Evolutionary conservation across 1,140 invertebrate species (phyloP).

Genomic region (Pogonomyrmex californicus): DNA sequence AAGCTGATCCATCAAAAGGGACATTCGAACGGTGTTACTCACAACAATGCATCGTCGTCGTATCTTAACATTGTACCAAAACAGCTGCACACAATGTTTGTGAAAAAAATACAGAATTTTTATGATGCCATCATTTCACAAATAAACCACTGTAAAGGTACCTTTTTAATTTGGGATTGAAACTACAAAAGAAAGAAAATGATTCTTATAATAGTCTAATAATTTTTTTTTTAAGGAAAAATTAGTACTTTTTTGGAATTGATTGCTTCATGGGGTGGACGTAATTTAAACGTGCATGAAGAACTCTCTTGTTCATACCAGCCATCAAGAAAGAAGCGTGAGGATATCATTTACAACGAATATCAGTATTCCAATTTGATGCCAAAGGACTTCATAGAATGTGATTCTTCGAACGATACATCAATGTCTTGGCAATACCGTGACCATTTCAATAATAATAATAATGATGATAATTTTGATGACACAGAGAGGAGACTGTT

Average conservation of each 20-base stretch:
- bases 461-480: conserved; percentile 49
- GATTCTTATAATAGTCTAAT: neutral
- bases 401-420: conserved; percentile 20
- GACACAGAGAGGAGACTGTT: conserved; percentile 62
- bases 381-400: conserved; percentile 76
- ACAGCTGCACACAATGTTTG: neutral
- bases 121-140: conserved; percentile 50
- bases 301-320: conserved; percentile 83
- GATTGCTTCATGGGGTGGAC: conserved; percentile 67
- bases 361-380: conserved; percentile 44
- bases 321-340: conserved; percentile 73
- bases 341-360: conserved; percentile 73
- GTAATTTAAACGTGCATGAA: conserved; percentile 73
- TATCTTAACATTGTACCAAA: neutral
- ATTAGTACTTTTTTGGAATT: conserved; percentile 56
- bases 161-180: neutral
- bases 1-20: conserved; percentile 44
- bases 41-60: conserved; percentile 45
- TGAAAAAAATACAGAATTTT: neutral
- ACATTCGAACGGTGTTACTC: conserved; percentile 27
- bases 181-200: neutral
- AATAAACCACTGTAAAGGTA: conserved; percentile 72
- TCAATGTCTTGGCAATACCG: neutral
- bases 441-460: neutral
- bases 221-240: conserved; percentile 65